Base-by-base conservation (phyloP, 1,140 invertebrate genomes). In the Bombus balteatus region DNA sequence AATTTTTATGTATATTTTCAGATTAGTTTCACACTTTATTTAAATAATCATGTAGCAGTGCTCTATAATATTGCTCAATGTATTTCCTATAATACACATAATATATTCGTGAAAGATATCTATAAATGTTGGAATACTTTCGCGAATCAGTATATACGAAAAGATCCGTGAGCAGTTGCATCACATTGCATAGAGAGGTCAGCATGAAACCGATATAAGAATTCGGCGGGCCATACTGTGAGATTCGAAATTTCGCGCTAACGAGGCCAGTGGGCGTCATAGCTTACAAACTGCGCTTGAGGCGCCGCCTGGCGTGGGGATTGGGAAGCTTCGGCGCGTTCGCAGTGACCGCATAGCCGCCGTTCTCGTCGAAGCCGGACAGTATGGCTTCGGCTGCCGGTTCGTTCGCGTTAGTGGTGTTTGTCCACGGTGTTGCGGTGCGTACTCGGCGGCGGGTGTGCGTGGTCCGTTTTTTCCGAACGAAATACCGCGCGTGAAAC, bases 381-480 rank as follows among this genome's bases (percentile, higher is more conserved):
- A 94, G 94, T 95, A 93, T 93, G 94, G 93, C 92, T 94, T 94
- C 88, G 90, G 90, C 93, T 93, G 92, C 93, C 94, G 94, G 92
- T 91, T 88, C 68, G 87, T 68, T 79, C 57, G 57, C 39, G 70
- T 90, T 88, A 39, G 71, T 91, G 81, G 81, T 85, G 89, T 68
- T 65, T 15, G 39, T 73, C 59, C 28, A 43, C 66, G 37, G 73
- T 74, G 78, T 85, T 47, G 74, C 81, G 76, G 86, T 83, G 90
- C 74, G 83, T 81, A 59, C 66, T 85, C 81, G 85, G 66, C 74
- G 88, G 90, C 90, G 90, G 83, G 76, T 89, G 87, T 88, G 79
- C 87, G 80, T 92, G 77, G 66, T 81, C 28, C 41, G 68, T 90
- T 89, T 80, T 43, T 37, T 66, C 22, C 70, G 74, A 79, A n/a